Base-by-base conservation (phyloP, 92 coral and sea anemone species). In the Ricordea florida region DNA sequence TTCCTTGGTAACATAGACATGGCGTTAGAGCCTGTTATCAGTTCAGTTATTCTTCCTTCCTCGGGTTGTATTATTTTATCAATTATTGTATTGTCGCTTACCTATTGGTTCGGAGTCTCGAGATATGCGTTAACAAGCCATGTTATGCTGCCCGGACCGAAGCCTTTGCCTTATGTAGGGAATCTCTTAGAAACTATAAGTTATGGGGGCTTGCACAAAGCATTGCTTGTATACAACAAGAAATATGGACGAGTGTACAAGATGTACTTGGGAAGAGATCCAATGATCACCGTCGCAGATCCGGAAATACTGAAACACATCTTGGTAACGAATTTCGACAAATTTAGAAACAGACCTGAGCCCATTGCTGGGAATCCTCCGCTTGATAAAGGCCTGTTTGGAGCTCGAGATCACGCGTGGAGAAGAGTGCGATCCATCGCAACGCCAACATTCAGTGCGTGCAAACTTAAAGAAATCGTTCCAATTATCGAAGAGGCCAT, bases 161-260 rank as follows among this genome's bases (percentile, higher is more conserved):
- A 73, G 53, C 96, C 96, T 0, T 82, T 82, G 89, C 96, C 96
- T 34, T 90, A 76, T 47, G 26, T 90, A 4, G 96, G 96, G 7
- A 90, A 90, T 72, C 69, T 90, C 9, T 59, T 48, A 14, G 92
- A 90, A 28, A 69, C 81, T 8, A 16, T 62, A 0, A 52, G 9
- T 15, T 48, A 77, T 48, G 96, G 86, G 37, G 96, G 96, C 51
- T 22, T 90, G 57, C 96, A 90, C 29, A 87, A 81, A 24, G 65
- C 81, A 66, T 49, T 86, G n/a, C 0, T 84, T 73, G 88, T 49
- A 48, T 90, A 85, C 58, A 71, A 66, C 79, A 78, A 44, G 60
- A 69, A 67, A 30, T 90, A 70, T 36, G 96, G 96, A 35, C 87
- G 90, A 11, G 92, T 82, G 3, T 86, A 81, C 74, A 90, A 86